A percentile compares a stretch with the other conserved stretches of the same genome.
Evolutionary conservation across 2,797 vertebrate genomes (phyloP).

Genomic region (Hydrocynus forskahlii): DNA sequence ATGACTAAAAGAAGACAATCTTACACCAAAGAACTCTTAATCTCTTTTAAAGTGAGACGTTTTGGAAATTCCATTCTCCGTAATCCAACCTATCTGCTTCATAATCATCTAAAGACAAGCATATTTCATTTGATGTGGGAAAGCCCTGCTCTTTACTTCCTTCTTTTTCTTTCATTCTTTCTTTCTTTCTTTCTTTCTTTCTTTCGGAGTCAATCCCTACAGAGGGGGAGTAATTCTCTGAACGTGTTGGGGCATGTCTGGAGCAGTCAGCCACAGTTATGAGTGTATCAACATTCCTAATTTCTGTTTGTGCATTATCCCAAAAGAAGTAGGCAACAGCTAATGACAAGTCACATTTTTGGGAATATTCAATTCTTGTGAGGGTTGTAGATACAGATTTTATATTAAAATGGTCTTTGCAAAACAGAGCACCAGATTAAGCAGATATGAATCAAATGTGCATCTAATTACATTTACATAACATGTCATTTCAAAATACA

Average conservation of each 20-base stretch:
- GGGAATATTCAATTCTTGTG: constrained; percentile 28
- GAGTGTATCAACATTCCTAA: constrained; percentile 82
- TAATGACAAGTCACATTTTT: constrained; percentile 72
- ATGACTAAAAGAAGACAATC: constrained; percentile 75
- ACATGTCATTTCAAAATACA: not conserved
- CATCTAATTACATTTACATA: not conserved
- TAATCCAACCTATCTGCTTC: constrained; percentile 79
- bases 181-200: constrained; percentile 61
- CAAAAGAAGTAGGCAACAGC: constrained; percentile 78
- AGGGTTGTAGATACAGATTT: constrained; percentile 14
- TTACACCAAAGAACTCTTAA: constrained; percentile 76
- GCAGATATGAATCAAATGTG: not conserved
- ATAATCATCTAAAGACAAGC: constrained; percentile 81
- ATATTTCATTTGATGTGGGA: constrained; percentile 83
- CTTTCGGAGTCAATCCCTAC: constrained; percentile 58
- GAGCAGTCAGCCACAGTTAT: constrained; percentile 79
- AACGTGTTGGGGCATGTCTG: constrained; percentile 75
- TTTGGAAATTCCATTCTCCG: constrained; percentile 82
- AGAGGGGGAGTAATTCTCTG: constrained; percentile 64
- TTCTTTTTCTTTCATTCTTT: constrained; percentile 56
- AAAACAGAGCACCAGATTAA: not conserved
- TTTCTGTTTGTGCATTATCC: constrained; percentile 75
- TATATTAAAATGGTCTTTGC: not conserved
- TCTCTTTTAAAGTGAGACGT: constrained; percentile 75
- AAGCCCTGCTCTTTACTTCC: constrained; percentile 73